Evolutionary conservation across 2,888 invertebrate species (phyloP).

Genomic region (Ceraclea dissimilis): DNA sequence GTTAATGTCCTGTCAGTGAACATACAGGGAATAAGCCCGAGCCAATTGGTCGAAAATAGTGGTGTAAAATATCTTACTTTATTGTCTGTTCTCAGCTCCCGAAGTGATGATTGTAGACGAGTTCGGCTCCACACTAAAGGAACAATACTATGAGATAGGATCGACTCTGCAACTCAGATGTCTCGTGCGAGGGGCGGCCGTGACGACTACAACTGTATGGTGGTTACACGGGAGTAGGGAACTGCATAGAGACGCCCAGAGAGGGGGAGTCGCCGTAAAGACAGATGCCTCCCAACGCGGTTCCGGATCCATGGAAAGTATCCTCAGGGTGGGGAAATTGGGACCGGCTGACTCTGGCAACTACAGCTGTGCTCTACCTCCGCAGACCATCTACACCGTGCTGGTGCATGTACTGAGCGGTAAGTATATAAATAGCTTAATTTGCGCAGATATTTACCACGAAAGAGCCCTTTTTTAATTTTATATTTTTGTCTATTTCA

Average conservation of each 20-base stretch:
- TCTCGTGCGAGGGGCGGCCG: conserved; percentile 47
- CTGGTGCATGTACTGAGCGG: conserved; percentile 65
- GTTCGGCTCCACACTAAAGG: conserved; percentile 54
- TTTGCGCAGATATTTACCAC: too few species aligned
- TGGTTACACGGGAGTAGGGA: conserved; percentile 58
- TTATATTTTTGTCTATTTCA: conserved; percentile 37
- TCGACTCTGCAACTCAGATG: conserved; percentile 61
- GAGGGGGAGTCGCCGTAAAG: conserved; percentile 55
- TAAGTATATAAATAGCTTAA: conserved; percentile 28
- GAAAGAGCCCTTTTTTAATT: too few species aligned
- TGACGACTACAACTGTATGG: conserved; percentile 38
- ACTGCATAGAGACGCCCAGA: conserved; percentile 47
- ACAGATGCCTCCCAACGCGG: conserved; percentile 40
- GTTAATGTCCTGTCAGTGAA: too few species aligned
- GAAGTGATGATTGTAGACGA: conserved; percentile 63
- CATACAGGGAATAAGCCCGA: too few species aligned
- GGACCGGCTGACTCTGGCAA: conserved; percentile 58
- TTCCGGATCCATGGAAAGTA: conserved; percentile 40
- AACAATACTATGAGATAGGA: conserved; percentile 62
- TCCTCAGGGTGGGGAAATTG: conserved; percentile 41
- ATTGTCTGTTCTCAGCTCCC: conserved; percentile 44
- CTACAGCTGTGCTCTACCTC: conserved; percentile 62
- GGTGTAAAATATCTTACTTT: too few species aligned
- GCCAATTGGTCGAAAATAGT: too few species aligned
- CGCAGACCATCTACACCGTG: conserved; percentile 57